These are phyloP conservation scores for Adelphocoris suturalis DNA, from an alignment of 2,888 invertebrate species.

Conservation along the genomic window DNA sequence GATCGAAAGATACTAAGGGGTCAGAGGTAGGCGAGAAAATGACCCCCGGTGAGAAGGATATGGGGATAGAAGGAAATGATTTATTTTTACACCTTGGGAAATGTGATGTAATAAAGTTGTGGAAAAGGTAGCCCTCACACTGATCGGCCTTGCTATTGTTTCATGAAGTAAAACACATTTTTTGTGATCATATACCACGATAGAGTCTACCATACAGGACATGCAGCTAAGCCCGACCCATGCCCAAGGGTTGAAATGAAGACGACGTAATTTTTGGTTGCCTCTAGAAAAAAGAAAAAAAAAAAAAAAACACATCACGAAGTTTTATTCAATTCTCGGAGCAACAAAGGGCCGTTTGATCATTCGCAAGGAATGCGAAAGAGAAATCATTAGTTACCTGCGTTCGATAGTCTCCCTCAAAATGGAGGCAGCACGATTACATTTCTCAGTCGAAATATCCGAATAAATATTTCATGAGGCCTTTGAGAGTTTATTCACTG, in stretches of 20 bases:
- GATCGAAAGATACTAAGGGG: slow-evolving; percentile 21
- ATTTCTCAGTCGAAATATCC: background rate
- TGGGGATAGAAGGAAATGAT: slow-evolving; percentile 42
- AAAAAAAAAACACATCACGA: background rate
- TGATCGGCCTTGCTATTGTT: slow-evolving; percentile 49
- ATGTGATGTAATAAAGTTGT: slow-evolving; percentile 61
- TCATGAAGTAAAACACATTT: background rate
- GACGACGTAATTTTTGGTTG: background rate
- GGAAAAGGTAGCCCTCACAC: slow-evolving; percentile 35
- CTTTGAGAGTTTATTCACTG: background rate
- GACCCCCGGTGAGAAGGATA: slow-evolving; percentile 54
- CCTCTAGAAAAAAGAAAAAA: background rate
- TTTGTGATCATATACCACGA: background rate
- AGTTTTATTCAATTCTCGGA: background rate
- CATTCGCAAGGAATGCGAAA: background rate
- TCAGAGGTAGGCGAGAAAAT: slow-evolving; percentile 45
- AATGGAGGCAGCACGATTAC: background rate
- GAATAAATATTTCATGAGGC: slow-evolving; percentile 42
- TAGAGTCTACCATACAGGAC: background rate
- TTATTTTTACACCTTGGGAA: slow-evolving; percentile 53
- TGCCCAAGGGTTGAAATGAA: background rate
- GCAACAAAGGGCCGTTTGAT: slow-evolving; percentile 10
- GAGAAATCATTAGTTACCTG: background rate
- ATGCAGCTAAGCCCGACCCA: background rate
- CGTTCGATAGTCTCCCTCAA: background rate